Base-by-base conservation (phyloP, 2,113 vertebrate genomes). In the Lagenorhynchus albirostris region DNA sequence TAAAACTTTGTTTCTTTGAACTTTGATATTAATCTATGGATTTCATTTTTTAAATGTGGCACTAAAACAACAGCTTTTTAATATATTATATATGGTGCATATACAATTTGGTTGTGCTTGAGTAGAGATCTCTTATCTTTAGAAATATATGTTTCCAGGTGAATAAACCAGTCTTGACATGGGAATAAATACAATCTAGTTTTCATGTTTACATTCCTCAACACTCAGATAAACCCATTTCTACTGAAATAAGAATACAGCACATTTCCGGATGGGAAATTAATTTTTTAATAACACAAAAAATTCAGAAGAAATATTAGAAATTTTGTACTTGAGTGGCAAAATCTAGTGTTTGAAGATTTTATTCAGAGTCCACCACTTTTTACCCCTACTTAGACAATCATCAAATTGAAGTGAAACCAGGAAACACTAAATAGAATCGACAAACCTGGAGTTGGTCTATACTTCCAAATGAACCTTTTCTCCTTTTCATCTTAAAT, bases 401-500 rank as follows among this genome's bases (percentile, higher is more conserved):
- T 81, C 58, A 80, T 74, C 71, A 96, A 88, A 96, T 25, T 8
- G 14, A 87, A 86, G 38, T 84, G 53, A 95, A 97, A 92, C 17
- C 31, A 84, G 55, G 58, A 97, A 92, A 90, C 36, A 88, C 68
- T 93, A 86, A 88, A 79, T 12, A 94, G 53, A 96, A 92, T 33
- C 0, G 21, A 96, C 98, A 96, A 88, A 98, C 98, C 97, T 98
- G 97, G 85, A 97, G 77, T 1, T 91, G 97, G 62, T 96, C 95
- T 94, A 87, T 71, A 88, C 31, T 97, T 97, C 63, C 94, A 88
- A 95, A 91, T 0, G 81, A 65, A 73, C 67, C 18, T 94, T 97
- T 91, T 60, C 77, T 92, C 44, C 91, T 62, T 93, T 98, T 97
- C 79, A 79, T 98, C 98, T 98, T 98, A 97, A 98, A 97, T 20